phyloP scores from a whole-genome alignment of 2,888 invertebrate genomes.

The Chironomus tentans region DNA sequence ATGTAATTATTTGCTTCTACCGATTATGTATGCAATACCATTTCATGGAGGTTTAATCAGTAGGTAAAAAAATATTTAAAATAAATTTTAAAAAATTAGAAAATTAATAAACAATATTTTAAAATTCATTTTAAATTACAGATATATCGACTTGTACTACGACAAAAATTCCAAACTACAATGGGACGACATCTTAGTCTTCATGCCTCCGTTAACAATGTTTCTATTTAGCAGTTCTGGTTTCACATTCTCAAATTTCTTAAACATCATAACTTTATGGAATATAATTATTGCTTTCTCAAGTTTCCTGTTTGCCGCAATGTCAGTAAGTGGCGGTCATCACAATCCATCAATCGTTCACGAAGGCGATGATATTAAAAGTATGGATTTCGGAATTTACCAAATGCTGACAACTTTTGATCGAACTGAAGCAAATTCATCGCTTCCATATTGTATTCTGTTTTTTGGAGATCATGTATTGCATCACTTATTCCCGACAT shows the following conservation, averaged over 20 bases:
- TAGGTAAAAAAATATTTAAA: too few species aligned
- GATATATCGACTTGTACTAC: too few species aligned
- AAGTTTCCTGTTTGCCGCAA: constrained; percentile 52
- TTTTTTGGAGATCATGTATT: constrained; percentile 69
- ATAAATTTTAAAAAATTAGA: too few species aligned
- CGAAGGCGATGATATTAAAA: constrained; percentile 63
- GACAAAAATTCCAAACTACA: too few species aligned
- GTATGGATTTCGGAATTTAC: constrained; percentile 65
- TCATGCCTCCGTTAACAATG: too few species aligned
- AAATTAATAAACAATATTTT: too few species aligned
- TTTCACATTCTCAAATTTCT: neutral
- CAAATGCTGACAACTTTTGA: constrained; percentile 67
- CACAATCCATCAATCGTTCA: constrained; percentile 72
- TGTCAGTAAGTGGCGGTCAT: constrained; percentile 66
- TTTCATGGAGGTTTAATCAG: too few species aligned
- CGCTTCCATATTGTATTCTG: constrained; percentile 56
- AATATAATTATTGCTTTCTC: constrained; percentile 46
- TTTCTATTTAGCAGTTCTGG: too few species aligned
- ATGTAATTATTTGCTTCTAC: too few species aligned
- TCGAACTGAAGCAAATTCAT: constrained; percentile 55
- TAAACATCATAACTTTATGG: constrained; percentile 41
- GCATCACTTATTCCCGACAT: constrained; percentile 71
- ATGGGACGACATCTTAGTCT: too few species aligned
- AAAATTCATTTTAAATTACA: too few species aligned
- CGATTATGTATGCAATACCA: too few species aligned